phyloP scores from a whole-genome alignment of 1,140 invertebrate species.

The Drosophila pseudoobscura region DNA sequence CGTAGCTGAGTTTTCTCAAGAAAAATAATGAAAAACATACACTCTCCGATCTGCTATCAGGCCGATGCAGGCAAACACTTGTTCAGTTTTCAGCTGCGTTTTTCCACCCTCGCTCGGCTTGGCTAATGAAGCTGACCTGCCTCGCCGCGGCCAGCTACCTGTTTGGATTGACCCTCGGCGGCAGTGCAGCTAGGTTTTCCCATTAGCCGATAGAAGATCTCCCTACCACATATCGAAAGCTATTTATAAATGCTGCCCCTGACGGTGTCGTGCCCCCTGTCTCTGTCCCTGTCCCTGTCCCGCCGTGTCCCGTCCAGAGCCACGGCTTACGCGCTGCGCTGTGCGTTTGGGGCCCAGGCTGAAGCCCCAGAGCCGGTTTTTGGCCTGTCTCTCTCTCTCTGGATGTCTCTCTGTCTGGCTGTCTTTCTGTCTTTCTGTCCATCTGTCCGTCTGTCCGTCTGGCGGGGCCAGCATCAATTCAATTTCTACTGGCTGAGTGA shows the following conservation, averaged over 20 bases:
- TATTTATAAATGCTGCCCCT: conserved; percentile 69
- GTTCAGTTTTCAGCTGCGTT: conserved; percentile 39
- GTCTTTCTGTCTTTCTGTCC: conserved; percentile 19
- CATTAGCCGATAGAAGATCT: conserved; percentile 62
- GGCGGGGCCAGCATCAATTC: conserved; percentile 70
- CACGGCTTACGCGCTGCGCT: conserved; percentile 53
- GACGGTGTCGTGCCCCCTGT: no score
- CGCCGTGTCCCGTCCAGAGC: conserved; percentile 1
- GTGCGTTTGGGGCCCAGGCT: conserved; percentile 62
- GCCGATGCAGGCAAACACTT: conserved; percentile 5
- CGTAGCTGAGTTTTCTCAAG: conserved; percentile 47
- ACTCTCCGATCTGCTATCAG: neutral
- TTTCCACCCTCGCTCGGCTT: conserved; percentile 57
- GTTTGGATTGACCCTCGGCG: conserved; percentile 46
- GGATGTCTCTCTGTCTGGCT: conserved; percentile 15
- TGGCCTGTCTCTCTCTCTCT: conserved; percentile 1
- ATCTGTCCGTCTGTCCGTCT: conserved; percentile 16
- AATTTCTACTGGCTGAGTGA: conserved; percentile 79
- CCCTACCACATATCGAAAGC: conserved; percentile 71
- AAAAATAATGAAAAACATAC: conserved; percentile 38
- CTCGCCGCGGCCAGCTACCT: conserved; percentile 50
- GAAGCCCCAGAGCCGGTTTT: conserved; percentile 57
- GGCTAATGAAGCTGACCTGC: conserved; percentile 64
- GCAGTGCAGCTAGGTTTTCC: conserved; percentile 22
- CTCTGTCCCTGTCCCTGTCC: no score